Evolutionary conservation across 2,797 vertebrate species (phyloP).

Genomic region (Anguilla pacifica): DNA sequence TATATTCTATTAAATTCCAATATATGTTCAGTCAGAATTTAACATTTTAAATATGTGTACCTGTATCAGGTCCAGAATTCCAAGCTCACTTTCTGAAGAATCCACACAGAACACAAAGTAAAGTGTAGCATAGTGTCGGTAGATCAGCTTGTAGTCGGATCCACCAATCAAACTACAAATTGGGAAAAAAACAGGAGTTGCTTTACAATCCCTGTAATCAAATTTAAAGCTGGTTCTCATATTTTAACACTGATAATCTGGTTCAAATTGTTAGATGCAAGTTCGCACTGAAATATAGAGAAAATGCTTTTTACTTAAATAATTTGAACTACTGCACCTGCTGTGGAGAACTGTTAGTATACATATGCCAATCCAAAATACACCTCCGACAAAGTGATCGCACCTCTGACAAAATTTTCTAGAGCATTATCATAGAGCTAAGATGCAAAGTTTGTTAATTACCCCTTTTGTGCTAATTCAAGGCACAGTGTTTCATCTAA

Average conservation of each 20-base stretch:
- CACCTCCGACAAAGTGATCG: no score
- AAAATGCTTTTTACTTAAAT: no score
- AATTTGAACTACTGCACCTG: no score
- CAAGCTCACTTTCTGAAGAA: constrained; percentile 80
- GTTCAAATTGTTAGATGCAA: background rate
- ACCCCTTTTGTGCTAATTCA: no score
- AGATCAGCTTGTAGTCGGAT: constrained; percentile 80
- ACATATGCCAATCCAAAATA: no score
- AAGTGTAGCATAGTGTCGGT: constrained; percentile 77
- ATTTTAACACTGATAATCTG: background rate
- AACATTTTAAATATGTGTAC: constrained; percentile 50
- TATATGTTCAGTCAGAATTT: background rate
- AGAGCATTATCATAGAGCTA: no score
- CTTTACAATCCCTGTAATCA: background rate
- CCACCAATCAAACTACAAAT: constrained; percentile 74
- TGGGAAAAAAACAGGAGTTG: background rate
- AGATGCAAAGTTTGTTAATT: no score
- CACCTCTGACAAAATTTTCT: no score
- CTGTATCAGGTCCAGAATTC: constrained; percentile 84
- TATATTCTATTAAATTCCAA: no score
- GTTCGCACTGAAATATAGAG: no score
- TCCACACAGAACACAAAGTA: constrained; percentile 82
- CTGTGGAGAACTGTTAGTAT: no score
- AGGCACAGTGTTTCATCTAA: no score
- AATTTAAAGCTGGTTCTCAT: background rate